Evolutionary conservation across 2,888 invertebrate genomes (phyloP), one percentile per base, ranked within the genome.

Genomic region (Colletes collaris): DNA sequence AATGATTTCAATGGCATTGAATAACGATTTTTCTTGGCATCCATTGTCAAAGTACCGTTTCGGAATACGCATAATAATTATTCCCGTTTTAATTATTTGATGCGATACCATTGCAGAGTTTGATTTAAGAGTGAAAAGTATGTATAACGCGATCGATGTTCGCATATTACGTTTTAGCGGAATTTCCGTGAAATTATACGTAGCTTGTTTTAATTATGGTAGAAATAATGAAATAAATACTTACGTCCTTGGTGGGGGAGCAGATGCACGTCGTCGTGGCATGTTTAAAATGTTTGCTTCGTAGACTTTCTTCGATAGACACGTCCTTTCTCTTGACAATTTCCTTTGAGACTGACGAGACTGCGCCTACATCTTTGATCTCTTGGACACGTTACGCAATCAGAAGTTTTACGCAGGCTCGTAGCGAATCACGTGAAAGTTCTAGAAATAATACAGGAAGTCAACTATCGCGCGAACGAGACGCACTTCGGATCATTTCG

Each of bases 211-310:
- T 40, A 40, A 88, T 53, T 13, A 0, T 6, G 19, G 16, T 11
- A 50, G 0, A 19, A 16, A 63, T 5, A 19, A 7, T 3, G 44
- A 8, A 6, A 55, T 37, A 53, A 27, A 53, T 66, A 89, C 90
- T 92, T 88, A 93, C 93, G 90, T 91, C 79, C 92, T 90, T 65
- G 92, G 87, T 63, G 93, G 90, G 76, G 93, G 92, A 72, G 84
- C 90, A 11, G 92, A 80, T 76, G 90, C 89, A 84, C 93, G 89
- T 92, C 93, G 89, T 89, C 93, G 92, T 74, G 91, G 91, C 93
- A 93, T 91, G 58, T 73, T 79, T 77, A 62, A 78, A 4, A 49
- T 35, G 69, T 64, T 46, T 67, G 40, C 6, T 50, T n/a, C 40
- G 1, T 37, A 16, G 6, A 50, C 44, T 74, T 44, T 6, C 6